A percentile compares a stretch with the other conserved stretches of the same genome.
Conservation (phyloP, 2,888 invertebrate genomes). For the Catocala fraxini region DNA sequence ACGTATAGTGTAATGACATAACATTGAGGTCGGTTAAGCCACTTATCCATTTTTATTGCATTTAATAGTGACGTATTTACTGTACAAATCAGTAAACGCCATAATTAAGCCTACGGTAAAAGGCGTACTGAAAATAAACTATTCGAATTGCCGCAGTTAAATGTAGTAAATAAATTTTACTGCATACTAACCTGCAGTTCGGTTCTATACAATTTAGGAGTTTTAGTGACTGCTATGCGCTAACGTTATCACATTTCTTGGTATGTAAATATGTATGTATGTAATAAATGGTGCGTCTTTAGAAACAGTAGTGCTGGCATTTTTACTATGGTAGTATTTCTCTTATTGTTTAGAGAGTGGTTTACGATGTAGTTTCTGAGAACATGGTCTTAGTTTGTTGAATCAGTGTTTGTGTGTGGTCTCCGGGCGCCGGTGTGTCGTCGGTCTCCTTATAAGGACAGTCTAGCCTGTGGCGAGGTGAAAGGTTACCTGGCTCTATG, state of each 20-base stretch:
- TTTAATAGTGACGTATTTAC: constrained; percentile 7
- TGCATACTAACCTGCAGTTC: constrained; percentile 19
- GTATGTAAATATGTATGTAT: no score
- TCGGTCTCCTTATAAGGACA: constrained; percentile 60
- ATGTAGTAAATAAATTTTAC: constrained; percentile 26
- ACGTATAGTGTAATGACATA: no score
- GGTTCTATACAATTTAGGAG: constrained; percentile 21
- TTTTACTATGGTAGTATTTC: constrained; percentile 47
- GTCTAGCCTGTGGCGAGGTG: constrained; percentile 64
- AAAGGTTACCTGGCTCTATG: constrained; percentile 69
- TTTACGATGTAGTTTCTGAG: constrained; percentile 54
- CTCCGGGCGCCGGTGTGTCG: constrained; percentile 55
- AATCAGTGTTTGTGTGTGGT: constrained; percentile 59
- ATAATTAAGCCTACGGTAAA: constrained; percentile 14
- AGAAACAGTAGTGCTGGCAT: constrained; percentile 40
- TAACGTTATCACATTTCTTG: constrained; percentile 39
- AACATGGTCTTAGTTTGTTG: constrained; percentile 43
- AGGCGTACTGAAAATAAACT: constrained; percentile 22
- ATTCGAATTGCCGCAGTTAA: constrained; percentile 14
- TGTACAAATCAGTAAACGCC: constrained; percentile 12
- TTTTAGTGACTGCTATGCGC: constrained; percentile 22
- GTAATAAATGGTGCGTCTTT: constrained; percentile 41
- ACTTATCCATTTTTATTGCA: not conserved
- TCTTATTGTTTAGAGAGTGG: constrained; percentile 50
- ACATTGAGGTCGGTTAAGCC: no score